Percentiles rank a stretch among this genome's conserved stretches.
These are phyloP conservation scores for Drosophila crucigera DNA, from an alignment of 2,888 invertebrate species.

Conservation along the genomic window DNA sequence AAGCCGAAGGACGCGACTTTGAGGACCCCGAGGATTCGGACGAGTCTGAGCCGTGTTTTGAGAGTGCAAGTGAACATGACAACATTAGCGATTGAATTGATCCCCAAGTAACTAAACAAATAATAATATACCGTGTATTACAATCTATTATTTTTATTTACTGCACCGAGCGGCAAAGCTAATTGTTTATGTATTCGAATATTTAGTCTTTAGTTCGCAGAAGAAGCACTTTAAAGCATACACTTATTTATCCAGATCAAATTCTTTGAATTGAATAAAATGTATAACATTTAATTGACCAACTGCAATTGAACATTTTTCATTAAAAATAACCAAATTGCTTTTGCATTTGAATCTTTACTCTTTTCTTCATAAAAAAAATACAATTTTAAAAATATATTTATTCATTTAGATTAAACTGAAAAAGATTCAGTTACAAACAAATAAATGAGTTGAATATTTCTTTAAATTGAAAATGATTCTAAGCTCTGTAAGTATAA, in stretches of 20 bases:
- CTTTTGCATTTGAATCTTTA: background rate
- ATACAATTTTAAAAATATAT: background rate
- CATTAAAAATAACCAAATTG: background rate
- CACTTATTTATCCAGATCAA: background rate
- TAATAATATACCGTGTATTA: background rate
- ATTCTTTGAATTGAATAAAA: background rate
- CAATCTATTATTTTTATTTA: background rate
- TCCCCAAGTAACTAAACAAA: background rate
- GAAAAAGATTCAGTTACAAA: no score
- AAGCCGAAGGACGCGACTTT: slow-evolving; percentile 40
- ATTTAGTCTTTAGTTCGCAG: background rate
- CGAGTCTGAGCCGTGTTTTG: slow-evolving; percentile 30
- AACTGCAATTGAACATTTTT: background rate
- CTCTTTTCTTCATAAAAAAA: background rate
- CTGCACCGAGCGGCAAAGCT: background rate
- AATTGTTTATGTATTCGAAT: slow-evolving; percentile 21
- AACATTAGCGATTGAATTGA: slow-evolving; percentile 19
- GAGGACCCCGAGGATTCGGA: slow-evolving; percentile 39
- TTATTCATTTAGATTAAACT: background rate
- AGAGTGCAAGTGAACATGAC: slow-evolving; percentile 52
- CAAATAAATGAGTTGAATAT: no score
- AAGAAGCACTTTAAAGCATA: background rate
- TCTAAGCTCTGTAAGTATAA: no score
- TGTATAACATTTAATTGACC: background rate
- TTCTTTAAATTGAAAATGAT: no score